Evolutionary conservation across 2,888 invertebrate species (phyloP).

Genomic region (Amorpha juglandis): DNA sequence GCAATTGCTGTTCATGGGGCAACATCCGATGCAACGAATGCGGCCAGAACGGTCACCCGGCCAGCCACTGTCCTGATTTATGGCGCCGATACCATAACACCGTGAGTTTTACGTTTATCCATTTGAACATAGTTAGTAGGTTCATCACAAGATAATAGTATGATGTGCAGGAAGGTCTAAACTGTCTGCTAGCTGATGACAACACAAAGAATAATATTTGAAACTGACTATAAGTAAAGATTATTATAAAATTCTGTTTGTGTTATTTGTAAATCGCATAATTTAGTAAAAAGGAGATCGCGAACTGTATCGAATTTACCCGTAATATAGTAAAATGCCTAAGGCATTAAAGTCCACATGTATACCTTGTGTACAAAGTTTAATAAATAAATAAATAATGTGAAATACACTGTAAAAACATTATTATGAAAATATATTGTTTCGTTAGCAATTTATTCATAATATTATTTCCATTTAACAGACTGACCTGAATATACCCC

Average conservation of each 20-base stretch:
- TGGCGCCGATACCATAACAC: constrained; percentile 91
- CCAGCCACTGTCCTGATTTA: constrained; percentile 87
- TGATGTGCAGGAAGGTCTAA: background rate
- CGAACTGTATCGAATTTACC: too few species aligned
- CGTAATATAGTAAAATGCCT: too few species aligned
- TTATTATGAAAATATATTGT: background rate
- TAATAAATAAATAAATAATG: too few species aligned
- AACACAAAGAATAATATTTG: too few species aligned
- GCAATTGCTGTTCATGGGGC: constrained; percentile 83
- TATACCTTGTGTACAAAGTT: too few species aligned
- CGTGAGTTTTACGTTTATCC: constrained; percentile 53
- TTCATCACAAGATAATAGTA: background rate
- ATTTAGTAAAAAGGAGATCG: too few species aligned
- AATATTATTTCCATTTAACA: constrained; percentile 43
- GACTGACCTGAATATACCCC: constrained; percentile 71
- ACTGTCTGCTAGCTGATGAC: too few species aligned
- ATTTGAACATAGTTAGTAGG: background rate
- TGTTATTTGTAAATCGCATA: too few species aligned
- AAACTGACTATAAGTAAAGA: too few species aligned
- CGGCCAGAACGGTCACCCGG: constrained; percentile 85
- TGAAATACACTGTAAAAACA: background rate
- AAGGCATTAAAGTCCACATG: too few species aligned
- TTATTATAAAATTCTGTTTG: too few species aligned
- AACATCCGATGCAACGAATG: constrained; percentile 84
- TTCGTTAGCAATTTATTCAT: background rate